These are phyloP conservation scores for Chinchilla lanigera DNA, from an alignment of 2,113 vertebrate species.

Conservation along the genomic window DNA sequence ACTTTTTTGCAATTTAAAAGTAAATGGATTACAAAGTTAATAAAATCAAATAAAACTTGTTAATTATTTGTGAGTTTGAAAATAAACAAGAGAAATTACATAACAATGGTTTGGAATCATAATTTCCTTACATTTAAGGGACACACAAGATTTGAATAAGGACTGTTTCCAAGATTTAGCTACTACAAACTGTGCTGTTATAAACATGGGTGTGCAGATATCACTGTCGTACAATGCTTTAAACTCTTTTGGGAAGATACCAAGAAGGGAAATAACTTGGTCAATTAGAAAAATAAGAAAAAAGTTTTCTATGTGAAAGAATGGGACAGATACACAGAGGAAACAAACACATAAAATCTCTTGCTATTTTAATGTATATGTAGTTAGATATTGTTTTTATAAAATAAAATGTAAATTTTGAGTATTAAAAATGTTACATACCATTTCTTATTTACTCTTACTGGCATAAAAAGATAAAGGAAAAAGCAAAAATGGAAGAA, in stretches of 20 bases:
- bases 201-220: not conserved
- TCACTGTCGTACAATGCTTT: not conserved
- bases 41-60: not conserved
- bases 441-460: not conserved
- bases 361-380: not conserved
- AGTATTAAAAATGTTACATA: not conserved
- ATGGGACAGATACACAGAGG: not conserved
- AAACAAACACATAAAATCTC: not conserved
- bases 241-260: not conserved
- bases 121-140: not conserved
- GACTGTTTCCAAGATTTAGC: not conserved
- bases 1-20: not conserved
- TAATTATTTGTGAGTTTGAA: constrained; percentile 28
- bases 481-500: not conserved
- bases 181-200: not conserved
- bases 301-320: not conserved
- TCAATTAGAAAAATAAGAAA: not conserved
- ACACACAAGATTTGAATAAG: not conserved
- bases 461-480: not conserved
- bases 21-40: not conserved
- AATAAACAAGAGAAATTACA: not conserved
- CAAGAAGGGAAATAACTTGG: not conserved
- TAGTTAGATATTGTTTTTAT: not conserved
- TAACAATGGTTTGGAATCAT: not conserved
- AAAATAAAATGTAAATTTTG: not conserved